Evolutionary conservation across 2,113 vertebrate species (phyloP).

Genomic region (Conger conger): DNA sequence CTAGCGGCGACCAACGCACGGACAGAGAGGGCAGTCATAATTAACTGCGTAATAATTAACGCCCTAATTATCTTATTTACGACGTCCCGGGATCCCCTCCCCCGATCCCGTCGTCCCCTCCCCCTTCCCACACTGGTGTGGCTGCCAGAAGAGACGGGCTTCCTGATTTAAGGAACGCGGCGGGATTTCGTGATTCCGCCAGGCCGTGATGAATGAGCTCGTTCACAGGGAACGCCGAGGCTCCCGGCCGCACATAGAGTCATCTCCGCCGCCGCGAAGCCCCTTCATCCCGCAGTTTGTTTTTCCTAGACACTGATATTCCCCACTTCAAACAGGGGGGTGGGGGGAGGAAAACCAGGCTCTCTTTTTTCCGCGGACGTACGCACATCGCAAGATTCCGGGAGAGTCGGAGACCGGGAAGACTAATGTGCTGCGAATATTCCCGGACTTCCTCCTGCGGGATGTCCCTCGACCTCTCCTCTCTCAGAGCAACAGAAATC

Average conservation of each 20-base stretch:
- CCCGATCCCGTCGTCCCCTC: conserved; percentile 2
- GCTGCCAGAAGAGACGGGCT: background rate
- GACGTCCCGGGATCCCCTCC: background rate
- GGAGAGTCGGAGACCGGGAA: background rate
- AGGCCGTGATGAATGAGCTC: background rate
- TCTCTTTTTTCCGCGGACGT: background rate
- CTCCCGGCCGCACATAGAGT: background rate
- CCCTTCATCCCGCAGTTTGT: background rate
- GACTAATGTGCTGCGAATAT: background rate
- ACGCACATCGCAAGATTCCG: background rate
- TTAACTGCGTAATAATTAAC: conserved; percentile 7
- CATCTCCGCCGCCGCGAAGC: background rate
- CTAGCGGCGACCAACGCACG: background rate
- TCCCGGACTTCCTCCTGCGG: background rate
- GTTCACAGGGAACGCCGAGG: background rate
- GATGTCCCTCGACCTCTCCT: background rate
- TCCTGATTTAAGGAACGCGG: conserved; percentile 7
- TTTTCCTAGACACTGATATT: conserved; percentile 6
- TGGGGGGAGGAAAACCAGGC: background rate
- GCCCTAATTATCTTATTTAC: conserved; percentile 20
- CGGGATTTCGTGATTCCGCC: background rate
- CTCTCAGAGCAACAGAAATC: background rate
- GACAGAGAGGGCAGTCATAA: conserved; percentile 1
- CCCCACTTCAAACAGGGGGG: background rate
- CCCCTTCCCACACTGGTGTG: background rate